Percentiles rank a stretch among this genome's conserved stretches.
Conservation (phyloP, 2,797 vertebrate genomes). For the Cynopterus sphinx region DNA sequence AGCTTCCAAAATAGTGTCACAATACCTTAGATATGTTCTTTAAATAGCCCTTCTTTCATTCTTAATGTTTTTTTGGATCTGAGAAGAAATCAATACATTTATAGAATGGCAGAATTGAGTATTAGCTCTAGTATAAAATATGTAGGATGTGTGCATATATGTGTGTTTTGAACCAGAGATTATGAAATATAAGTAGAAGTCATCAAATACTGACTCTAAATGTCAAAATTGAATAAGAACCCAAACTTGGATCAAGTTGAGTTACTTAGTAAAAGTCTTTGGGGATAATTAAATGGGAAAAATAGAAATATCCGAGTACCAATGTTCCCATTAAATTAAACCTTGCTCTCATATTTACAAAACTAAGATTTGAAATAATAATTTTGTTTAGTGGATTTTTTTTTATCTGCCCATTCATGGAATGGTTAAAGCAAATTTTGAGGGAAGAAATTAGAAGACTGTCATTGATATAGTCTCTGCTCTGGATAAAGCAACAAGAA, state of each 20-base stretch:
- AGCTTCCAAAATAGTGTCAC: neutral
- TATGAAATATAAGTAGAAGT: neutral
- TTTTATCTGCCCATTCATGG: neutral
- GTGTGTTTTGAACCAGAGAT: neutral
- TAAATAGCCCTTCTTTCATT: neutral
- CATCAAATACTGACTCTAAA: neutral
- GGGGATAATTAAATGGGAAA: slow-evolving; percentile 16
- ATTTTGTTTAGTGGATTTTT: neutral
- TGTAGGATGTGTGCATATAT: neutral
- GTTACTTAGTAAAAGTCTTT: neutral
- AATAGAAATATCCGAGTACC: neutral
- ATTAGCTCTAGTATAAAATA: neutral
- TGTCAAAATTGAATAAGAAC: slow-evolving; percentile 21
- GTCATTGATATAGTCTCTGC: neutral
- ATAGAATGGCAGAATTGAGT: neutral
- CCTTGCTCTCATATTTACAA: neutral
- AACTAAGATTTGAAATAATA: slow-evolving; percentile 32
- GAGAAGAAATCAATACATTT: slow-evolving; percentile 1
- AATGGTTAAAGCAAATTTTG: slow-evolving; percentile 25
- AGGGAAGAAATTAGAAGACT: slow-evolving; percentile 13
- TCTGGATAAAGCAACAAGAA: neutral
- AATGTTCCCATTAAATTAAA: slow-evolving; percentile 16
- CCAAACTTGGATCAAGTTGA: neutral
- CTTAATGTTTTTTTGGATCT: neutral
- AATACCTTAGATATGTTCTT: neutral